Evolutionary conservation across 2,888 invertebrate genomes (phyloP), one percentile per base, ranked within the genome.

Genomic region (Drosophila lacicola): DNA sequence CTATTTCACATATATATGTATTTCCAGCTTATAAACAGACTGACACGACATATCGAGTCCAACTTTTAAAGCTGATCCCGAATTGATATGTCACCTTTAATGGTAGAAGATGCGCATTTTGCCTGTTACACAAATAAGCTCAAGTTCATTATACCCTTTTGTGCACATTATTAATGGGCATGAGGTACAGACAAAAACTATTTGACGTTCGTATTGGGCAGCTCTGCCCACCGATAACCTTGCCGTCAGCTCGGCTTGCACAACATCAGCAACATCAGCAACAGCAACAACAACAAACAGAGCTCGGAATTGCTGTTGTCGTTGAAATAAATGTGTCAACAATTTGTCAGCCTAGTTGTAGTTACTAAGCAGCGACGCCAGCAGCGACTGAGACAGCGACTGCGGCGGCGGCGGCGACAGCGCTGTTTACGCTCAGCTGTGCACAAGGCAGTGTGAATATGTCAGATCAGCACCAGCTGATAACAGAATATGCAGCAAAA

Each of bases 301-400:
- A 58, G 56, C 64, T 61, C 36, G 37, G 29, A 80, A 75, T 70
- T 62, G 62, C 34, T 68, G 41, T 14, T 51, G 49, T 62, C 49
- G 60, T 70, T 76, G 33, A 51, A 58, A 54, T 62, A 77, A 73
- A 81, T 82, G 60, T 84, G 84, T 82, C 87, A 82, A 75, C 87
- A 83, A 78, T 83, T 86, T 75, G 82, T 64, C 61, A 46, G 61
- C 49, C 74, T 78, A 84, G 84, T 75, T 60, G 62, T 64, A 78
- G 78, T 62, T 66, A 83, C 76, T 78, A 78, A 61, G 54, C 62
- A 64, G 47, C 71, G 64, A 50, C 74, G 60, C 42, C n/a, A 44
- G 41, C 75, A 44, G 51, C 44, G 53, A 62, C 64, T 13, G 11
- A 45, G 36, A 53, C 44, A 14, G 42, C 36, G 36, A 54, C 47